Conservation (phyloP, 2,888 invertebrate genomes). For the Timema podura region DNA sequence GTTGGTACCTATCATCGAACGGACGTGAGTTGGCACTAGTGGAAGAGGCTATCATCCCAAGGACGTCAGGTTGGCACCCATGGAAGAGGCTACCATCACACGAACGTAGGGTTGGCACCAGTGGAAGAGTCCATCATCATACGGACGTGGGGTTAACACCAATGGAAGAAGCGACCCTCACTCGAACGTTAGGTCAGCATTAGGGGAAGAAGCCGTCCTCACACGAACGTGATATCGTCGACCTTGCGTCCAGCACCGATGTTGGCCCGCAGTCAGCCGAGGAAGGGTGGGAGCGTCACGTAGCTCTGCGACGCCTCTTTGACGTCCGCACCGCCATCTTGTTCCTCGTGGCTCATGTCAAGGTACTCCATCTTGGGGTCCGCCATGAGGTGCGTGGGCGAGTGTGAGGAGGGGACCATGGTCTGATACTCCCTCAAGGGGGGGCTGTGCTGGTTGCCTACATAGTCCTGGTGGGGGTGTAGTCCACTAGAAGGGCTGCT, state of each 20-base stretch:
- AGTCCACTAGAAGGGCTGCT: slow-evolving; percentile 15
- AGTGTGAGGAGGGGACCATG: slow-evolving; percentile 20
- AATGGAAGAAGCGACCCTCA: too few relatives aligned
- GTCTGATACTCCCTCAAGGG: slow-evolving; percentile 42
- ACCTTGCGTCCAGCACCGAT: slow-evolving; percentile 24
- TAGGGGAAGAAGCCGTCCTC: not conserved
- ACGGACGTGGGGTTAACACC: too few relatives aligned
- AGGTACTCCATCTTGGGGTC: slow-evolving; percentile 30
- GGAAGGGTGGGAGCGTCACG: slow-evolving; percentile 68
- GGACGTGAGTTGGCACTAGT: too few relatives aligned
- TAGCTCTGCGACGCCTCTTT: slow-evolving; percentile 43
- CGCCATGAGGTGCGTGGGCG: slow-evolving; percentile 17
- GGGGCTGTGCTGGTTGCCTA: slow-evolving; percentile 53
- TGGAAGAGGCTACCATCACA: too few relatives aligned
- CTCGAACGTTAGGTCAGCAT: too few relatives aligned
- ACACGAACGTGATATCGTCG: slow-evolving; percentile 22
- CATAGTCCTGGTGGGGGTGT: slow-evolving; percentile 22
- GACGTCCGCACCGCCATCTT: slow-evolving; percentile 18
- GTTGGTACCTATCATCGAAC: too few relatives aligned
- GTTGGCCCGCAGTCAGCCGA: slow-evolving; percentile 28
- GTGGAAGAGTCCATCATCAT: too few relatives aligned
- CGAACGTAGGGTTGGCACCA: too few relatives aligned
- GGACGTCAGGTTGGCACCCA: too few relatives aligned
- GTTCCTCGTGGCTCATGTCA: slow-evolving; percentile 21
- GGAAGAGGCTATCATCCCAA: too few relatives aligned